Evolutionary conservation across 30 jellyfish, hydroid and myxozoan species (phyloP), one percentile per base, ranked within the genome.

Genomic region (Catostylus mosaicus): DNA sequence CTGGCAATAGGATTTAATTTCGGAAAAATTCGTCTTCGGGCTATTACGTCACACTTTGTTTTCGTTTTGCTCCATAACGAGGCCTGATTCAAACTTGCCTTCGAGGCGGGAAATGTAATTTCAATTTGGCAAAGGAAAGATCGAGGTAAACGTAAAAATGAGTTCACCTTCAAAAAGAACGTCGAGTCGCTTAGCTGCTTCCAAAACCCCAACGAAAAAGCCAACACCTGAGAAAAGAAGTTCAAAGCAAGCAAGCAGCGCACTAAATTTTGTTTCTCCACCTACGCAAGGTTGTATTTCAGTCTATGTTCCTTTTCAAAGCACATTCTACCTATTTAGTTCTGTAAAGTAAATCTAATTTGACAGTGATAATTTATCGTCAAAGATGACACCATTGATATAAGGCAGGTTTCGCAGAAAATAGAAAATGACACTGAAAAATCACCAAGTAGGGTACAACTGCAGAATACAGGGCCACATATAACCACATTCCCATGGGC

Each of bases 121-220:
- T 65, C 32, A 1, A 2, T 65, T 20, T 65, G 18, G 5, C 18
- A 10, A 16, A 65, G 60, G 32, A 65, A 31, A 18, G 57, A 37
- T 6, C 72, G 40, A 16, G 26, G 45, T 16, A n/a, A n/a, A n/a
- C n/a, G 48, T 22, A 45, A 59, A 65, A 29, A 81, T 81, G 91
- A 45, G 51, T 31, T 81, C 91, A 29, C 84, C 84, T 26, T 6
- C 78, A 34, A 81, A 81, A 54, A 48, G 91, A 36, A 30, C 84
- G 37, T 60, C 91, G 24, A 70, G 47, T 27, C 51, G 91, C 18
- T 29, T 70, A 8, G 27, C 57, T 1, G 23, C 84, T 11, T 81
- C 91, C 29, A 81, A 70, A 67, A 81, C 91, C 2, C 91, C 91
- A 68, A 81, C 91, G 30, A 81, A 81, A 29, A 63, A 70, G 51